phyloP scores from a whole-genome alignment of 2,888 invertebrate species.

The Nycteola revayana region DNA sequence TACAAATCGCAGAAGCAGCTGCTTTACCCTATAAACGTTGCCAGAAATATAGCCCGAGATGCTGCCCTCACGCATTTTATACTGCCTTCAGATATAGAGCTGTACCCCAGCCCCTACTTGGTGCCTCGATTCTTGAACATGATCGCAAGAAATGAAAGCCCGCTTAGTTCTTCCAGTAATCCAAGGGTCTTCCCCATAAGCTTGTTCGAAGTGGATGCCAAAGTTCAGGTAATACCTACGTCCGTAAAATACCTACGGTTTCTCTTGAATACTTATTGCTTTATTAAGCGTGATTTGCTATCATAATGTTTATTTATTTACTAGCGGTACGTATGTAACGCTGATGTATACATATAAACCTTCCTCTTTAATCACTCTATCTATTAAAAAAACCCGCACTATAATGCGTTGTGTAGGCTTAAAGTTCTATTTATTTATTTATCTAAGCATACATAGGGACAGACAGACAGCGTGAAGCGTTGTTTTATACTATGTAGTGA shows the following conservation, averaged over 20 bases:
- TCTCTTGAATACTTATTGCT: no score
- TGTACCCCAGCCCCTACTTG: slow-evolving; percentile 93
- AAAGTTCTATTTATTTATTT: no score
- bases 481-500: no score
- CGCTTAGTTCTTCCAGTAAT: slow-evolving; percentile 77
- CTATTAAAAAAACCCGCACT: no score
- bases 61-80: slow-evolving; percentile 91
- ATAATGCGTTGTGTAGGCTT: no score
- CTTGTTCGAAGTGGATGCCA: slow-evolving; percentile 91
- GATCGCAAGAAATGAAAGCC: slow-evolving; percentile 88
- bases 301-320: no score
- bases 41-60: slow-evolving; percentile 93
- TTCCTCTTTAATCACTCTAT: no score
- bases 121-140: slow-evolving; percentile 91
- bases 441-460: no score
- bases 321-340: no score
- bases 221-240: slow-evolving; percentile 64
- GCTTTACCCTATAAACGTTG: slow-evolving; percentile 94
- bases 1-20: slow-evolving; percentile 91
- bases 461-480: no score
- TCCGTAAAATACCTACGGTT: not conserved
- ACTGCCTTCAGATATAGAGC: slow-evolving; percentile 93
- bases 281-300: no score
- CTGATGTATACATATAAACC: no score
- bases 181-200: slow-evolving; percentile 92